Base-by-base conservation (phyloP, 2,797 vertebrate genomes). In the Ciconia nigra region DNA sequence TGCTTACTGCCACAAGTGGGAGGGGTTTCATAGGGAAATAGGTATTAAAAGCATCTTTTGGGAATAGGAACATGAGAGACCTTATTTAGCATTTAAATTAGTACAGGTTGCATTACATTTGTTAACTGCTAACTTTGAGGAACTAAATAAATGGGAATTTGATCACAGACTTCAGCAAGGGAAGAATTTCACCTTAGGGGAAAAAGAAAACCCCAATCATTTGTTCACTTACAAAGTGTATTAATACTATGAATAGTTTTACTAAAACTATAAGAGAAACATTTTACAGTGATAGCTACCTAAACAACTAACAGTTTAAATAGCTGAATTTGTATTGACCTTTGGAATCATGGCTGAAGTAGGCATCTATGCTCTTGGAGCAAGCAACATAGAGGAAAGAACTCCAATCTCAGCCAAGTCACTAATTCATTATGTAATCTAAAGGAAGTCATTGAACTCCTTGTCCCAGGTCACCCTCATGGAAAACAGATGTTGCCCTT, bases 401-500 rank as follows among this genome's bases (percentile, higher is more conserved):
- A 62, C 52, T 79, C 42, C 59, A 52, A 28, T 49, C 44, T 91
- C 83, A 85, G 72, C 74, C 90, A 93, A 94, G 62, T 47, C 83
- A 80, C 71, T 83, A 84, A 85, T 70, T 83, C 35, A 62, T 92
- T 89, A 86, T 69, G 57, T 55, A 93, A 96, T 79, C 80, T 82
- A 72, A 95, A 63, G 62, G 65, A 90, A 94, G 69, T 83, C 51
- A 76, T 14, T 90, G 88, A 94, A 94, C 90, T 94, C 31, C 76
- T 80, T 95, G 89, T 89, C 76, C 92, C 85, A 93, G 76, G 93
- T 95, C 3, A 4, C 47, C 47, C 55, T 93, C 74, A 77, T 52
- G 87, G 76, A 93, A 96, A 96, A 89, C 94, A 96, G 88, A 96
- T 95, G 93, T 82, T 92, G 49, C 41, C 72, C 86, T 91, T 91